phyloP scores from a whole-genome alignment of 92 coral and sea anemone species.

The Porites divaricata region DNA sequence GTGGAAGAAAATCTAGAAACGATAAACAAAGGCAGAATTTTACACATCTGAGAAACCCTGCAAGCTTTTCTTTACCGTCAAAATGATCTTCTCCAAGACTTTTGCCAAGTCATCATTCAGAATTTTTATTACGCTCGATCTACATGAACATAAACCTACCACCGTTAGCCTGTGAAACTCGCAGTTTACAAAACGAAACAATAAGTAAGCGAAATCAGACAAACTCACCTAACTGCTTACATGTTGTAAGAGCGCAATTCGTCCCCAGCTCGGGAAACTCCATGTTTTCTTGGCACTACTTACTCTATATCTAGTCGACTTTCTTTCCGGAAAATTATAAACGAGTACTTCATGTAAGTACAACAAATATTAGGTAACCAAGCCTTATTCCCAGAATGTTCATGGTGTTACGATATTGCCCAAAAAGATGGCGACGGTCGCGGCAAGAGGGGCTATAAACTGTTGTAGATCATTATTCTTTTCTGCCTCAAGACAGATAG shows the following conservation, averaged over 20 bases:
- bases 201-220: background rate
- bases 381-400: constrained; percentile 37
- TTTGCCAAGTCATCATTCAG: constrained; percentile 22
- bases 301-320: background rate
- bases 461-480: constrained; percentile 59
- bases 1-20: constrained; percentile 87
- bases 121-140: too few relatives aligned
- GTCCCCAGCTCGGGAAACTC: constrained; percentile 95
- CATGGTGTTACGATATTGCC: constrained; percentile 18
- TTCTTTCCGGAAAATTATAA: background rate
- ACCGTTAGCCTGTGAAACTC: background rate
- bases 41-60: background rate
- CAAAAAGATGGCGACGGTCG: constrained; percentile 83
- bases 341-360: constrained; percentile 11
- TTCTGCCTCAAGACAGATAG: constrained; percentile 47
- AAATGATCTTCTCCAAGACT: background rate
- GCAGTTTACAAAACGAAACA: background rate
- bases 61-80: background rate
- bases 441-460: constrained; percentile 43
- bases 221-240: constrained; percentile 91
- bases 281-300: too few relatives aligned
- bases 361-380: background rate
- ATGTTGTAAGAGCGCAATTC: constrained; percentile 83
- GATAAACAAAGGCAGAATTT: background rate
- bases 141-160: too few relatives aligned